Evolutionary conservation across 1,140 invertebrate genomes (phyloP).

Genomic region (Magallana gigas): DNA sequence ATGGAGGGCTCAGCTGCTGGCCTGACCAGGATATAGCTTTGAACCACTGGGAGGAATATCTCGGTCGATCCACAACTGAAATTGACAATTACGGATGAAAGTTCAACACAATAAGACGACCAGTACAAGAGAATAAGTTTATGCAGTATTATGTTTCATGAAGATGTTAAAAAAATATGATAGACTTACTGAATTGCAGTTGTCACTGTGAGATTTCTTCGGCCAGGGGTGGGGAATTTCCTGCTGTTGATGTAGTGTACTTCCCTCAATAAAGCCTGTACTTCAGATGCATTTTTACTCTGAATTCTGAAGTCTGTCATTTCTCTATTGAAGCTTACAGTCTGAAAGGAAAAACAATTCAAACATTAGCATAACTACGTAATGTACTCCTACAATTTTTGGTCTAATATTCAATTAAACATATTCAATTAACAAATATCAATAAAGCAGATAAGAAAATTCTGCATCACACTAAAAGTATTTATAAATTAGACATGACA

Average conservation of each 20-base stretch:
- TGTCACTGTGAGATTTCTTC: slow-evolving; percentile 87
- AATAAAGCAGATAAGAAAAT: no score
- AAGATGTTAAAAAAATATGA: background rate
- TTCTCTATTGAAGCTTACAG: slow-evolving; percentile 78
- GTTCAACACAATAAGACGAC: no score
- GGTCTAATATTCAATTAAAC: no score
- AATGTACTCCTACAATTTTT: no score
- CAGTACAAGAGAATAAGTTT: no score
- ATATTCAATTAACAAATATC: no score
- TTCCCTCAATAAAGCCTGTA: slow-evolving; percentile 91
- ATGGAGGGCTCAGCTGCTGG: slow-evolving; percentile 91
- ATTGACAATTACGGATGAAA: slow-evolving; percentile 2
- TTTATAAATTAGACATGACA: no score
- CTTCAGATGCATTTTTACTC: slow-evolving; percentile 92
- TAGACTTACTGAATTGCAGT: slow-evolving; percentile 70
- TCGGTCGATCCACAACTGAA: slow-evolving; percentile 68
- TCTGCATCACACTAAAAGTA: no score
- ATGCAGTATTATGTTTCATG: background rate
- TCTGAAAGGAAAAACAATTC: slow-evolving; percentile 81
- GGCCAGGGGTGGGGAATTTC: slow-evolving; percentile 93
- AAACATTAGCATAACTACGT: no score
- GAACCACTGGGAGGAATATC: slow-evolving; percentile 85
- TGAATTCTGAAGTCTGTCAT: slow-evolving; percentile 94
- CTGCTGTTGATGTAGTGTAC: slow-evolving; percentile 94
- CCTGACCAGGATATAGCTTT: slow-evolving; percentile 92